phyloP scores from a whole-genome alignment of 2,888 invertebrate species.

The Acanthococcus lagerstroemiae region DNA sequence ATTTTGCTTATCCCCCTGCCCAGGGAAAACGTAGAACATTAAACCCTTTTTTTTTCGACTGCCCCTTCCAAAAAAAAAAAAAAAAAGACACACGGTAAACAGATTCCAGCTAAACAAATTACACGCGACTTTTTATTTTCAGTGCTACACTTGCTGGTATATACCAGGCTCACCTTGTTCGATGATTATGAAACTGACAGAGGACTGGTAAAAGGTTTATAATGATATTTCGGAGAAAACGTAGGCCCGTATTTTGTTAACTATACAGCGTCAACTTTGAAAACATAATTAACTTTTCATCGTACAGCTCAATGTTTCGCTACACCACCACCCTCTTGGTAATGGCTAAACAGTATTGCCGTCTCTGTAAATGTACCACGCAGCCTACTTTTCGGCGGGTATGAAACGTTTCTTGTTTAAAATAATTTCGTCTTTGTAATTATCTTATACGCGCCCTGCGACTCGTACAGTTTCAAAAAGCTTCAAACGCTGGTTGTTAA shows the following conservation, averaged over 20 bases:
- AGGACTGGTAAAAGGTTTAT: constrained; percentile 21
- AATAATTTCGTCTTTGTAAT: constrained; percentile 24
- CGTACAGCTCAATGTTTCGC: constrained; percentile 15
- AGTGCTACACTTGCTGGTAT: no score
- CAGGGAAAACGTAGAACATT: no score
- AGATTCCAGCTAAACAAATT: no score
- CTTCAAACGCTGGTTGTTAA: no score
- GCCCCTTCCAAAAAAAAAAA: no score
- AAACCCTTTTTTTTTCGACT: no score
- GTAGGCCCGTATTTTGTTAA: constrained; percentile 20
- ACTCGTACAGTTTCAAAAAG: background rate
- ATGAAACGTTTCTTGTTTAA: constrained; percentile 19
- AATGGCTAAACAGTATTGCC: constrained; percentile 3
- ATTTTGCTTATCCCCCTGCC: no score
- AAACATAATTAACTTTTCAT: constrained; percentile 28
- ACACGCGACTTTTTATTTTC: no score
- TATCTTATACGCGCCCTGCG: constrained; percentile 7
- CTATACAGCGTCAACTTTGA: constrained; percentile 23
- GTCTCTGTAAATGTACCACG: background rate
- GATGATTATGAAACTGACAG: constrained; percentile 17
- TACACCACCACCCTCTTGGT: constrained; percentile 1
- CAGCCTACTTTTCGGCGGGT: no score
- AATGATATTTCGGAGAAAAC: constrained; percentile 22
- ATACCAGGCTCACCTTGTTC: no score
- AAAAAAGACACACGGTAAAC: no score